A percentile compares a stretch with the other conserved stretches of the same genome.
Conservation (phyloP, 2,888 invertebrate genomes). For the Tenodera sinensis region DNA sequence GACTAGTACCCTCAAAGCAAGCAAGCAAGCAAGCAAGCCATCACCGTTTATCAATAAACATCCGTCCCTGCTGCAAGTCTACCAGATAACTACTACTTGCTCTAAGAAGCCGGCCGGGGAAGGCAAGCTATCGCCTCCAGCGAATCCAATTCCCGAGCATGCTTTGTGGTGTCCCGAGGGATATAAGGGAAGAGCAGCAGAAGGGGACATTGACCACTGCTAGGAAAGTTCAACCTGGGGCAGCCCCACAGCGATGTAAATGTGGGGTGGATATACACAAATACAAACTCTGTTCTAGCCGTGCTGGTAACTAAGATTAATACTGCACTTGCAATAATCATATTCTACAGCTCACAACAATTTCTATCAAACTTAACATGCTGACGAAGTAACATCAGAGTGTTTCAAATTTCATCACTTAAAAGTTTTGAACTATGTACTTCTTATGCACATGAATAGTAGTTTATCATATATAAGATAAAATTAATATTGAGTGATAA, state of each 20-base stretch:
- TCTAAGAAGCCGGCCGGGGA: neutral
- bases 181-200: neutral
- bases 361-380: too few relatives aligned
- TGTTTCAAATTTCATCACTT: too few relatives aligned
- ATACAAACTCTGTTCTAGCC: neutral
- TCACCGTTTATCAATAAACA: neutral
- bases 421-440: too few relatives aligned
- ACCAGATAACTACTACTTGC: neutral
- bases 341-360: too few relatives aligned
- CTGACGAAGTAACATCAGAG: too few relatives aligned
- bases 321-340: neutral
- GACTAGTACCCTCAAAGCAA: neutral
- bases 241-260: neutral
- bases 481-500: too few relatives aligned
- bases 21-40: neutral
- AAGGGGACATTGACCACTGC: neutral
- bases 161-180: constrained; percentile 22
- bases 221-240: neutral
- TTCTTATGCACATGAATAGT: too few relatives aligned
- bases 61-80: neutral
- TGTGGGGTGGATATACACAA: neutral
- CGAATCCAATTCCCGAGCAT: constrained; percentile 25
- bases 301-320: neutral
- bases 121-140: neutral
- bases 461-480: too few relatives aligned